Base-by-base conservation (phyloP, 2,888 invertebrate species). In the Dichetophora obliterata region DNA sequence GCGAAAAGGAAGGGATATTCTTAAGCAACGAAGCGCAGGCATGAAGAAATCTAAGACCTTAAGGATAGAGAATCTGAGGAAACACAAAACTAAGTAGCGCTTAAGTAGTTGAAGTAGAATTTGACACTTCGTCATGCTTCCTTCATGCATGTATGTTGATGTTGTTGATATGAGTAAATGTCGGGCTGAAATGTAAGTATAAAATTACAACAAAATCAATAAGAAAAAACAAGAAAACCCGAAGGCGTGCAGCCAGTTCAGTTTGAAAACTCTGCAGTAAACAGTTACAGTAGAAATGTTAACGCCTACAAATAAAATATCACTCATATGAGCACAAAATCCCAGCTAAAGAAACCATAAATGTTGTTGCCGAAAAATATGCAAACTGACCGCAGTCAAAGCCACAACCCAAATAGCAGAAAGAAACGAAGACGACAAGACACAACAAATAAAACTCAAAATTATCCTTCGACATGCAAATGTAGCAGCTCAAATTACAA, bases 361-460 rank as follows among this genome's bases (percentile, higher is more conserved):
- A 70, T 34, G 57, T 54, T 34, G 57, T 54, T 54, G 34, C 22
- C 71, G 54, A 34, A 37, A 65, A 52, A 65, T 16, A 61, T 37
- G 52, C 66, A 74, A 66, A 52, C 24, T 54, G 66, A 66, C 73
- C 73, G 65, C 73, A 50, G 27, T 48, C 11, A 37, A 19, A 19
- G 50, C 50, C 68, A 19, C 48, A 57, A 70, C 11, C 52, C n/a
- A n/a, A 70, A 6, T 3, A 22, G 11, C 52, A 31, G 3, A 31
- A 31, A 31, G 31, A 31, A n/a, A 31, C 31, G 31, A 31, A 31
- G 31, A 11, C 2, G 54, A 14, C 14, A 50, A 27, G 66, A 22
- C 48, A n/a, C 19, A n/a, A 43, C 34, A n/a, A 16, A 66, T 34
- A 27, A 61, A 27, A 22, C 66, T 22, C 22, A 14, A 31, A 50